phyloP scores from a whole-genome alignment of 1,140 invertebrate species.

The Cydia strobilella region DNA sequence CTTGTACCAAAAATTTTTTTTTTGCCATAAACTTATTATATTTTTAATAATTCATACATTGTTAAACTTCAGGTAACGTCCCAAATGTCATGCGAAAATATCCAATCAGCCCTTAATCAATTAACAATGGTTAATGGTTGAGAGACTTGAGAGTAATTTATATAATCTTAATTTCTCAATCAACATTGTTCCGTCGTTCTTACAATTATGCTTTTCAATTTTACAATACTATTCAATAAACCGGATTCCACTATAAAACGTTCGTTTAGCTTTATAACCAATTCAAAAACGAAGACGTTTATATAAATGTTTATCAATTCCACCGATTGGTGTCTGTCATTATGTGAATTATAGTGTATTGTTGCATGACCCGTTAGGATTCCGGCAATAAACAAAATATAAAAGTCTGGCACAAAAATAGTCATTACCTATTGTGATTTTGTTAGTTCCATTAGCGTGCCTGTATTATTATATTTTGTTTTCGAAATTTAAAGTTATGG shows the following conservation, averaged over 20 bases:
- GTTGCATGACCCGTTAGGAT: conserved; percentile 34
- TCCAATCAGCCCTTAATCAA: background rate
- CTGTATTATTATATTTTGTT: background rate
- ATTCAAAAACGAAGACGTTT: conserved; percentile 28
- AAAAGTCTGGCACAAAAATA: background rate
- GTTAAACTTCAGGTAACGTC: background rate
- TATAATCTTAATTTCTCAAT: background rate
- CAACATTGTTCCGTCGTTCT: background rate
- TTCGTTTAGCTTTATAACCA: conserved; percentile 31
- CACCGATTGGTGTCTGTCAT: conserved; percentile 26
- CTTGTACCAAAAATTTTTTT: no score
- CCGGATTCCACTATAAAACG: conserved; percentile 22
- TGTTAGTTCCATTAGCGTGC: background rate
- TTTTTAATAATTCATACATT: no score
- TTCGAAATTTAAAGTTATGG: background rate
- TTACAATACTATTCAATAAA: conserved; percentile 13
- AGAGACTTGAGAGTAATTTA: background rate
- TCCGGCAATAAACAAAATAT: conserved; percentile 28
- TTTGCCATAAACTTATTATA: no score
- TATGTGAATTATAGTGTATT: conserved; percentile 35
- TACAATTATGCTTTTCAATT: background rate
- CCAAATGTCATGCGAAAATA: background rate
- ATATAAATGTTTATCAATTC: conserved; percentile 34
- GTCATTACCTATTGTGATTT: background rate
- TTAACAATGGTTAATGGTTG: conserved; percentile 6